Conservation (phyloP, 2,797 vertebrate species). For the Sebastes diploproa region DNA sequence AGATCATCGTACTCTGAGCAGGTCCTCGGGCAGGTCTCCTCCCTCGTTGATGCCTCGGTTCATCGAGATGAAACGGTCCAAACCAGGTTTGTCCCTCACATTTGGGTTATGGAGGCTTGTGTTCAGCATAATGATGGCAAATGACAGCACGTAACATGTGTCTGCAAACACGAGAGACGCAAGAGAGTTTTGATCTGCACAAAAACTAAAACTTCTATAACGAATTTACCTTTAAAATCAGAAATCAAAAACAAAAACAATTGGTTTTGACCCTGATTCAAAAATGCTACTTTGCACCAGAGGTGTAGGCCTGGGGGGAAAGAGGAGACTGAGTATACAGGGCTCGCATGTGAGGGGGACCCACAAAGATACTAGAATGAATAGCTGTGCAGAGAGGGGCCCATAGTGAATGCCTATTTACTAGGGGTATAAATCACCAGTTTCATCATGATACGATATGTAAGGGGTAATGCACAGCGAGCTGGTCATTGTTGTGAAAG, state of each 20-base stretch:
- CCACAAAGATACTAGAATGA: too few relatives aligned
- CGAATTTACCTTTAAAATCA: background rate
- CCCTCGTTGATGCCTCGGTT: constrained; percentile 97
- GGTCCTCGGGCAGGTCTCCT: constrained; percentile 94
- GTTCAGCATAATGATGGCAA: constrained; percentile 98
- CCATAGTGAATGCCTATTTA: too few relatives aligned
- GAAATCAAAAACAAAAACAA: background rate
- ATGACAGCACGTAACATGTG: constrained; percentile 95
- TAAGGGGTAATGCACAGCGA: too few relatives aligned
- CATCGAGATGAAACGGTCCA: constrained; percentile 95
- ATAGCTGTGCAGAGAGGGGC: too few relatives aligned
- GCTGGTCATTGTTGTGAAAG: too few relatives aligned
- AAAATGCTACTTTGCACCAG: background rate
- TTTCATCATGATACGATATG: too few relatives aligned
- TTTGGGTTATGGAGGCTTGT: constrained; percentile 98
- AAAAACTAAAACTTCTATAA: background rate
- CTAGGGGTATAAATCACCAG: too few relatives aligned
- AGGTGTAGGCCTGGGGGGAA: background rate
- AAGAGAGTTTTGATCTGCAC: background rate
- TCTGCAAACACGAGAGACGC: constrained; percentile 76
- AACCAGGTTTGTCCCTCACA: constrained; percentile 92
- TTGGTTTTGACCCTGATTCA: background rate
- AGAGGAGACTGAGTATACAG: background rate
- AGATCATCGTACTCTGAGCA: constrained; percentile 86
- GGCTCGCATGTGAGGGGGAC: too few relatives aligned